These are phyloP conservation scores for Coregonus clupeaformis DNA, from an alignment of 2,113 vertebrate genomes.

Conservation along the genomic window DNA sequence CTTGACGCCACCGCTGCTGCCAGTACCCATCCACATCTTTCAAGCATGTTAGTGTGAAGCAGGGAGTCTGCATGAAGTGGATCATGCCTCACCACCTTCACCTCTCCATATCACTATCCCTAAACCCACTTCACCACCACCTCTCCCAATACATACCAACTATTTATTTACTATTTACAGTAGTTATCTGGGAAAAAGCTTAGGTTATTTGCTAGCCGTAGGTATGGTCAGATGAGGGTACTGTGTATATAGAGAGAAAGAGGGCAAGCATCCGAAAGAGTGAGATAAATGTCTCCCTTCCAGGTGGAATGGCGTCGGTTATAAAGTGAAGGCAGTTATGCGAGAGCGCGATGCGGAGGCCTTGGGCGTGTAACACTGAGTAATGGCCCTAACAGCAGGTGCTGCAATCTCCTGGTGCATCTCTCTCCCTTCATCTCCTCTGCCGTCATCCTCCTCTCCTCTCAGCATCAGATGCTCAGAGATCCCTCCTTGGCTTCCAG, in stretches of 20 bases:
- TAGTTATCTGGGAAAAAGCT: slow-evolving; percentile 8
- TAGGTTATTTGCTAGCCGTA: slow-evolving; percentile 5
- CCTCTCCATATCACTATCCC: not conserved
- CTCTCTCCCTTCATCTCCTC: not conserved
- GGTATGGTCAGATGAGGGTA: slow-evolving; percentile 22
- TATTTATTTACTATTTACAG: too few relatives aligned
- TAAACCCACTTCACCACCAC: not conserved
- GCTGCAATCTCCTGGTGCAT: slow-evolving; percentile 23
- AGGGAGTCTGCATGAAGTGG: not conserved
- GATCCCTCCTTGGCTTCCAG: not conserved
- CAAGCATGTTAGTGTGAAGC: not conserved
- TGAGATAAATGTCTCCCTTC: not conserved
- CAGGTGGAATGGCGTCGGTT: slow-evolving; percentile 26
- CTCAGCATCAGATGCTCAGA: not conserved
- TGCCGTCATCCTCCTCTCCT: slow-evolving; percentile 19
- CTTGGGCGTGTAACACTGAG: slow-evolving; percentile 34
- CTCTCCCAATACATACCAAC: slow-evolving; percentile 4
- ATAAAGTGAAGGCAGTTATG: slow-evolving; percentile 34
- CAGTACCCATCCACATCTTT: not conserved
- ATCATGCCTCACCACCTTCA: not conserved
- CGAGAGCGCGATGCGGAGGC: slow-evolving; percentile 23
- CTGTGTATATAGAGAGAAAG: not conserved
- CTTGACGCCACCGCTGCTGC: not conserved
- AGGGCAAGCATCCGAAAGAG: not conserved
- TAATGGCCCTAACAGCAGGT: slow-evolving; percentile 42